Evolutionary conservation across 2,888 invertebrate species (phyloP).

Genomic region (Galeruca laticollis): DNA sequence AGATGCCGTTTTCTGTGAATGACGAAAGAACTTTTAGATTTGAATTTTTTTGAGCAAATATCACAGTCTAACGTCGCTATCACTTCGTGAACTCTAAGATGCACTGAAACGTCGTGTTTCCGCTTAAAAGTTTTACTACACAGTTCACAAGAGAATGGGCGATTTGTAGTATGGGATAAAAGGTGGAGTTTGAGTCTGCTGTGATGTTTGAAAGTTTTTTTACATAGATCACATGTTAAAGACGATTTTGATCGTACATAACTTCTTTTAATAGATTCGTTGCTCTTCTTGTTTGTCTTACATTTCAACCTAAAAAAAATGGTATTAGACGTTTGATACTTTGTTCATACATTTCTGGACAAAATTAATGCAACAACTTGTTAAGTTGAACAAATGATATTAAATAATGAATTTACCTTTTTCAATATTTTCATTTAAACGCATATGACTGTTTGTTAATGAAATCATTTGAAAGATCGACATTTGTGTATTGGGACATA

Average conservation of each 20-base stretch:
- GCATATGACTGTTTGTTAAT: too few relatives aligned
- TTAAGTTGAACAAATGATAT: too few relatives aligned
- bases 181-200: constrained; percentile 68
- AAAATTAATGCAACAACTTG: too few relatives aligned
- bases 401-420: too few relatives aligned
- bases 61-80: constrained; percentile 63
- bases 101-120: constrained; percentile 47
- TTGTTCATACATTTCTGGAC: neutral
- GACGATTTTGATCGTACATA: neutral
- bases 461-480: too few relatives aligned
- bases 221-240: constrained; percentile 55
- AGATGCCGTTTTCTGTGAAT: constrained; percentile 70
- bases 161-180: constrained; percentile 68
- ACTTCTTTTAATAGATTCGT: neutral
- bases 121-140: constrained; percentile 52
- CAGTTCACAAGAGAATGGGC: constrained; percentile 61
- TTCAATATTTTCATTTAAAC: too few relatives aligned
- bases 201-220: constrained; percentile 63
- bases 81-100: constrained; percentile 46
- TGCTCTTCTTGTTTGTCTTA: neutral
- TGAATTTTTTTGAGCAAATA: constrained; percentile 70
- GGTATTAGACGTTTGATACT: neutral
- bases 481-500: too few relatives aligned
- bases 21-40: constrained; percentile 59
- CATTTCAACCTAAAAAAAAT: neutral